phyloP scores from a whole-genome alignment of 2,113 vertebrate species.

The Callionymus lyra region DNA sequence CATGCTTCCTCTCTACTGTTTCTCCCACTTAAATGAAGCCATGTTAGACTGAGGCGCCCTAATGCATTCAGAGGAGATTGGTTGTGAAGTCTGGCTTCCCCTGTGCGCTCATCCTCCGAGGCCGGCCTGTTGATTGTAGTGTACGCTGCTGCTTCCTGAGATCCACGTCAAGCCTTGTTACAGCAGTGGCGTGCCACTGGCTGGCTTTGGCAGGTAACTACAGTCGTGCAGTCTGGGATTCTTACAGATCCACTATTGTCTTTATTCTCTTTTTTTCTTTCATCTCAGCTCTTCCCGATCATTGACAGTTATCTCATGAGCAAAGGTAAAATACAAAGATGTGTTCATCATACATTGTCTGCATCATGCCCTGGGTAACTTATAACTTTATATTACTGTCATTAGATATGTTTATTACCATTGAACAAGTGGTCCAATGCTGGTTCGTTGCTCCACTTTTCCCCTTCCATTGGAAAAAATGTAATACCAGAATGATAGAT shows the following conservation, averaged over 20 bases:
- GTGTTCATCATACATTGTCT: too few species aligned
- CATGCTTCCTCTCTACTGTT: constrained; percentile 31
- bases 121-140: constrained; percentile 49
- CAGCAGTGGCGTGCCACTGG: constrained; percentile 15
- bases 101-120: constrained; percentile 26
- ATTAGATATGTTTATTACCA: too few species aligned
- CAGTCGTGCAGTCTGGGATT: constrained; percentile 20
- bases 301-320: too few species aligned
- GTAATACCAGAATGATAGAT: too few species aligned
- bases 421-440: too few species aligned
- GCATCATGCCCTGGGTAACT: too few species aligned
- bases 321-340: too few species aligned
- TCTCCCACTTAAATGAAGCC: constrained; percentile 38
- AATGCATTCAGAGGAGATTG: constrained; percentile 43
- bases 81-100: constrained; percentile 47
- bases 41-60: constrained; percentile 23
- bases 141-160: constrained; percentile 41
- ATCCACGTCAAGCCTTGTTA: constrained; percentile 42
- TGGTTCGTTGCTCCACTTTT: too few species aligned
- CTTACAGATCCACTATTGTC: constrained; percentile 1
- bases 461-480: too few species aligned
- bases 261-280: not conserved
- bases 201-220: constrained; percentile 30
- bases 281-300: too few species aligned
- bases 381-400: too few species aligned